Percentiles rank a stretch among this genome's conserved stretches.
phyloP scores from a whole-genome alignment of 2,113 vertebrate species.

The Xenopus borealis region DNA sequence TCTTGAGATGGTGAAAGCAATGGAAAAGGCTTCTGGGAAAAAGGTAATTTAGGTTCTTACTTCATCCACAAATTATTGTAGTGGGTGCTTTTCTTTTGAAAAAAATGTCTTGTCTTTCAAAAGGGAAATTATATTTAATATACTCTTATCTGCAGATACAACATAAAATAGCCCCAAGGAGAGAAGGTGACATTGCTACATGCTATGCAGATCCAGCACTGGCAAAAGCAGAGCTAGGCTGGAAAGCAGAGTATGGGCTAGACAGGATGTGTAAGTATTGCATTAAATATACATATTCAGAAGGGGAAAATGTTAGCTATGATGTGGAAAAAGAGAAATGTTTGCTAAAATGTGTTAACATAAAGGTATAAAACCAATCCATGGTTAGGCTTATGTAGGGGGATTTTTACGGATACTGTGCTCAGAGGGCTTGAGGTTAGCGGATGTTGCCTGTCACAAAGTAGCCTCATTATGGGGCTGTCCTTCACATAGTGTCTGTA shows the following conservation, averaged over 20 bases:
- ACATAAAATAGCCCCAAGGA: constrained; percentile 75
- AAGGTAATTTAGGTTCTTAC: constrained; percentile 66
- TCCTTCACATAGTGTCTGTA: too few relatives aligned
- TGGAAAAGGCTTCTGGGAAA: constrained; percentile 89
- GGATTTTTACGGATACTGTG: too few relatives aligned
- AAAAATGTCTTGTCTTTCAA: too few relatives aligned
- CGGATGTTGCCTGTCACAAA: too few relatives aligned
- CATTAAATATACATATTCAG: not conserved
- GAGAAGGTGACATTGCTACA: constrained; percentile 84
- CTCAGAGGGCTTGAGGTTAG: too few relatives aligned
- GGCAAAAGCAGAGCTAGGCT: constrained; percentile 82
- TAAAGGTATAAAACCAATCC: too few relatives aligned
- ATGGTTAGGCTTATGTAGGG: too few relatives aligned
- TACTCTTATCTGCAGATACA: constrained; percentile 63
- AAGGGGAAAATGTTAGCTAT: too few relatives aligned
- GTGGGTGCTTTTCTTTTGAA: not conserved
- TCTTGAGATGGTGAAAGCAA: constrained; percentile 91
- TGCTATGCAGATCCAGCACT: constrained; percentile 85
- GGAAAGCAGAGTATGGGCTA: constrained; percentile 83
- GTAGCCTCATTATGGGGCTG: too few relatives aligned
- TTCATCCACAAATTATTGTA: not conserved
- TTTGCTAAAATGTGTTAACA: too few relatives aligned
- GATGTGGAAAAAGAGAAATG: too few relatives aligned
- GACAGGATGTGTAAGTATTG: constrained; percentile 91
- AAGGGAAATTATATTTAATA: too few relatives aligned